These are phyloP conservation scores for Myanophis thanlyinensis DNA, from an alignment of 2,113 vertebrate genomes.

Conservation along the genomic window DNA sequence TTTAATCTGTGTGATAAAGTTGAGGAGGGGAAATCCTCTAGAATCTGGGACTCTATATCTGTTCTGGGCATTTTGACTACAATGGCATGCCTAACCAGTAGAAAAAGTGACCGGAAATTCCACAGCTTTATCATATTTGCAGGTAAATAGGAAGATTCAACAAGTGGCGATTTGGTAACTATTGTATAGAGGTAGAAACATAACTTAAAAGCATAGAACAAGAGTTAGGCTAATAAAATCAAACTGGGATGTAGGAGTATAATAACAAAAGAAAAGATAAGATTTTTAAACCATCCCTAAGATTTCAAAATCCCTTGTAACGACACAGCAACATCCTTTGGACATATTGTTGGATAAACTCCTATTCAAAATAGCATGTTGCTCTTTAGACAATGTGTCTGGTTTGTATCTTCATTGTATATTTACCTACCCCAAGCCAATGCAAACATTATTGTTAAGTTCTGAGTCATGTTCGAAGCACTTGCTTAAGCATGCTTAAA, in stretches of 20 bases:
- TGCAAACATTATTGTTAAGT: constrained; percentile 65
- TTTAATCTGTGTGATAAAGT: not conserved
- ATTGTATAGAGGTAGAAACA: not conserved
- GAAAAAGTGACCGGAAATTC: not conserved
- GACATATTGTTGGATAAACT: not conserved
- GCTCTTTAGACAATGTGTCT: constrained; percentile 41
- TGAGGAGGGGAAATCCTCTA: not conserved
- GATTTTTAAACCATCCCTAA: not conserved
- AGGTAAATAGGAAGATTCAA: not conserved
- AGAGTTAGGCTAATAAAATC: not conserved
- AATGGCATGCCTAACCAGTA: not conserved
- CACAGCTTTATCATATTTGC: not conserved
- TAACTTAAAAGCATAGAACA: not conserved
- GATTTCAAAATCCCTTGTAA: not conserved
- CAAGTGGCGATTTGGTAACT: not conserved
- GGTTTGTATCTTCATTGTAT: constrained; percentile 57
- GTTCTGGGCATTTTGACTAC: not conserved
- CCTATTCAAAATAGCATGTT: constrained; percentile 32
- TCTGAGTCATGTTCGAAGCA: constrained; percentile 50
- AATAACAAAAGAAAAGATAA: not conserved
- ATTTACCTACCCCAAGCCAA: constrained; percentile 59
- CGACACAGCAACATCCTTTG: not conserved
- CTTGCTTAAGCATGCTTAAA: constrained; percentile 53
- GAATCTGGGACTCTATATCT: not conserved
- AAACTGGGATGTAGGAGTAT: not conserved